These are phyloP conservation scores for Aegypius monachus DNA, from an alignment of 2,113 vertebrate species.

Conservation along the genomic window DNA sequence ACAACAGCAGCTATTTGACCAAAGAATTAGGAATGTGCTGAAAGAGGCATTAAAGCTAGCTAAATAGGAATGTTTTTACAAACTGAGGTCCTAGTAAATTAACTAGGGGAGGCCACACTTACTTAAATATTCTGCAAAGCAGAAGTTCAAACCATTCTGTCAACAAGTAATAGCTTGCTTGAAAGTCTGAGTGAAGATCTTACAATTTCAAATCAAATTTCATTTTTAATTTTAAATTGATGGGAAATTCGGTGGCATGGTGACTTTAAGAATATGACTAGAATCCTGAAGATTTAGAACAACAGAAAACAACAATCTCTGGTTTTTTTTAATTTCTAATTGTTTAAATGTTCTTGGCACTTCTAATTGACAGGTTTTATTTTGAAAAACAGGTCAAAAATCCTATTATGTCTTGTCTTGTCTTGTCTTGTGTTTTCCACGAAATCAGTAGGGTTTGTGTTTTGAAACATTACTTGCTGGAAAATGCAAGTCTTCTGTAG, in stretches of 20 bases:
- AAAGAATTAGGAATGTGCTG: neutral
- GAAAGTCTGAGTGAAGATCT: neutral
- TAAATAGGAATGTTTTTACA: neutral
- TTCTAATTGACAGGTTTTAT: neutral
- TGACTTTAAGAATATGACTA: neutral
- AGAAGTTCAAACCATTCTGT: neutral
- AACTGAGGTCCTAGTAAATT: neutral
- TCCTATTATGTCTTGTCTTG: neutral
- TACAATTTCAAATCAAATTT: neutral
- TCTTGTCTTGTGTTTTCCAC: neutral
- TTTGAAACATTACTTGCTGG: neutral
- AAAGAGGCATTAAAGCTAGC: neutral
- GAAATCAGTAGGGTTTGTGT: neutral
- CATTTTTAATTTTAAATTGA: neutral
- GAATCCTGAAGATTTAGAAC: neutral
- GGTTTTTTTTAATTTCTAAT: neutral
- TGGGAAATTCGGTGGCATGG: neutral
- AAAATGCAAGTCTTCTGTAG: neutral
- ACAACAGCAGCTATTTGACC: neutral
- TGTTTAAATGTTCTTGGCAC: neutral
- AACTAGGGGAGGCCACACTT: neutral
- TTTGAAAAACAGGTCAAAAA: neutral
- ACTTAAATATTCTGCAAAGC: neutral
- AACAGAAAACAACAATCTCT: neutral
- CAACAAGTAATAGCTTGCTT: neutral